Base-by-base conservation (phyloP, 2,113 vertebrate species). In the Actenoides lindsayi region DNA sequence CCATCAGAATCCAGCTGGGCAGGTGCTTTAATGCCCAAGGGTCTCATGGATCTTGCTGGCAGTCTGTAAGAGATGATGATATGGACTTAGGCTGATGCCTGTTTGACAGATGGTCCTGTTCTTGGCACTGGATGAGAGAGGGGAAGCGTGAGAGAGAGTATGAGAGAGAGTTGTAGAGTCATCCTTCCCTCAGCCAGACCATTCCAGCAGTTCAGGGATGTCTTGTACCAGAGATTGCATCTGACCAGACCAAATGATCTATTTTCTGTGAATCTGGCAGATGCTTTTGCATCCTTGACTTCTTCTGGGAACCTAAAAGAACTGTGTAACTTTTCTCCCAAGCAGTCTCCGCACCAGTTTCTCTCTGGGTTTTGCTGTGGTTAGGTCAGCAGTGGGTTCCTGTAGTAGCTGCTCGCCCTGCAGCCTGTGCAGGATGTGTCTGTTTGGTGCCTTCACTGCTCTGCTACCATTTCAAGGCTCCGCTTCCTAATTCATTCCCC, bases 221-320 rank as follows among this genome's bases (percentile, higher is more conserved):
- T 95, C 91, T 94, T 87, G 42, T 93, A 81, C 37, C 57, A 77
- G 79, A 46, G 80, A 35, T 80, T 67, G 79, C 89, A 93, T 89
- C 93, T 94, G 94, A 64, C 73, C 77, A 89, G 69, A 39, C 59
- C 65, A 69, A 74, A 33, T 23, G 44, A 60, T 95, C 65, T 78
- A 1, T 92, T 90, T 87, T 60, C 80, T 1, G 16, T 65, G 73
- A 65, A 25, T 82, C 31, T 87, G 81, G 76, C 91, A 94, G 94
- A 92, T 95, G 94, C 85, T 90, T 93, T 92, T 92, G 62, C 83
- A 69, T 91, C 86, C 51, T 90, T 71, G 60, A 74, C 71, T 90
- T 93, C 95, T 93, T 93, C 77, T 87, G 50, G 86, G 60, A 90
- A 79, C 51, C 25, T 54, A 28, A 33, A 71, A 87, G 17, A 42